Evolutionary conservation across 2,888 invertebrate genomes (phyloP).

Genomic region (Hydrotaea cyrtoneurina): DNA sequence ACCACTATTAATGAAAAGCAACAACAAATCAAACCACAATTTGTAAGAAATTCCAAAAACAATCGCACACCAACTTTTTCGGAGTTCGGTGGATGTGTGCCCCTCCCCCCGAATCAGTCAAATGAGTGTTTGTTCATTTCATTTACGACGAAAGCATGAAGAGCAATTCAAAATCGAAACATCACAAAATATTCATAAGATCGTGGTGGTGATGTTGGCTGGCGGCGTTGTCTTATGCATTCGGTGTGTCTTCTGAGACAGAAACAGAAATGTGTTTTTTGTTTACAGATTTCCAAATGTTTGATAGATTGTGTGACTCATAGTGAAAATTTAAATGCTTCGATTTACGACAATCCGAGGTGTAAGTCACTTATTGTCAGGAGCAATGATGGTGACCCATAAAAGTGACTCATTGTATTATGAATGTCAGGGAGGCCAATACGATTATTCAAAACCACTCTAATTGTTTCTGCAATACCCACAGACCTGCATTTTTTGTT

Average conservation of each 20-base stretch:
- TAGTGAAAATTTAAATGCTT: too few relatives aligned
- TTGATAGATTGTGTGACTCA: too few relatives aligned
- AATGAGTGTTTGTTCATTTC: neutral
- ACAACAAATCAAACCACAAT: constrained; percentile 24
- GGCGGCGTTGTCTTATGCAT: too few relatives aligned
- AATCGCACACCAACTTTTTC: constrained; percentile 2
- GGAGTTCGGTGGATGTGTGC: neutral
- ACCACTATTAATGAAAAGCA: constrained; percentile 51
- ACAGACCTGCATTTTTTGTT: too few relatives aligned
- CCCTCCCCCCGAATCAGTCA: neutral
- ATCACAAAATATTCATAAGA: neutral
- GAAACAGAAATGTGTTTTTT: neutral
- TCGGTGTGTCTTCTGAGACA: neutral
- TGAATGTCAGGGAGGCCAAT: too few relatives aligned
- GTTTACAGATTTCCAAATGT: neutral
- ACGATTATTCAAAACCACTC: too few relatives aligned
- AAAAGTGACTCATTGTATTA: too few relatives aligned
- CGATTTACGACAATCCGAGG: too few relatives aligned
- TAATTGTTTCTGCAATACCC: too few relatives aligned
- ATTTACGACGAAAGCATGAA: too few relatives aligned
- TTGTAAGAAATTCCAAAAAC: constrained; percentile 33
- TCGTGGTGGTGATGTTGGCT: neutral
- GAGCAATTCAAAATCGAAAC: neutral
- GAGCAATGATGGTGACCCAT: too few relatives aligned
- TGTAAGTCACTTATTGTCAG: too few relatives aligned